These are phyloP conservation scores for Ochropleura leucogaster DNA, from an alignment of 2,888 invertebrate genomes.

Conservation along the genomic window DNA sequence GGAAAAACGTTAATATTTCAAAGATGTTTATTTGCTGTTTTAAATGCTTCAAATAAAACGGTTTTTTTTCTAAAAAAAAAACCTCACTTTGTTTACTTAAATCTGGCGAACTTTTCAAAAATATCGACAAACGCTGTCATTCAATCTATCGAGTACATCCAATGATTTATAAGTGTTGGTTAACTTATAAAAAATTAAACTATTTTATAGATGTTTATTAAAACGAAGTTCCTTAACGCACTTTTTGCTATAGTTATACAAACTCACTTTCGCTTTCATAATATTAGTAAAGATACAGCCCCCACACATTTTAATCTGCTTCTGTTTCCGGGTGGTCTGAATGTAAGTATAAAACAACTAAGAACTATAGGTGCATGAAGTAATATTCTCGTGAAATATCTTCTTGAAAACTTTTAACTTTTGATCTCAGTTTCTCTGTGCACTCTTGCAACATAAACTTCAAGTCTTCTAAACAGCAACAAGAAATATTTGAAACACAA, in stretches of 20 bases:
- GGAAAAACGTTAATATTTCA: neutral
- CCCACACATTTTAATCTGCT: neutral
- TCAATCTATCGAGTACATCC: neutral
- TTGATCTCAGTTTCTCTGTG: neutral
- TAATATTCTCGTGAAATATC: neutral
- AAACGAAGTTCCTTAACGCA: too few species aligned
- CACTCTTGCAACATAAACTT: neutral
- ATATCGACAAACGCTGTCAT: neutral
- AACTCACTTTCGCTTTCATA: too few species aligned
- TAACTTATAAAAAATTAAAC: neutral
- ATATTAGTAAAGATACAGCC: too few species aligned
- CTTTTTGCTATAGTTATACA: too few species aligned
- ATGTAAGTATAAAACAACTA: neutral
- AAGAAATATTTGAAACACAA: slow-evolving; percentile 27
- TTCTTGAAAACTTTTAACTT: neutral
- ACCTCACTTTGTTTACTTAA: neutral
- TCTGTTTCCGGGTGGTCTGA: neutral
- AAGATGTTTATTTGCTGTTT: neutral
- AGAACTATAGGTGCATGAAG: too few species aligned
- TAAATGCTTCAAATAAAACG: neutral
- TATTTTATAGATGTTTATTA: neutral
- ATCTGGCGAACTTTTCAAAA: neutral
- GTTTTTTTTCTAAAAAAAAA: too few species aligned
- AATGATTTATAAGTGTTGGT: neutral
- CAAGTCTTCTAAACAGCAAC: neutral